Evolutionary conservation across 1,140 invertebrate genomes (phyloP).

Genomic region (Caenorhabditis remanei): DNA sequence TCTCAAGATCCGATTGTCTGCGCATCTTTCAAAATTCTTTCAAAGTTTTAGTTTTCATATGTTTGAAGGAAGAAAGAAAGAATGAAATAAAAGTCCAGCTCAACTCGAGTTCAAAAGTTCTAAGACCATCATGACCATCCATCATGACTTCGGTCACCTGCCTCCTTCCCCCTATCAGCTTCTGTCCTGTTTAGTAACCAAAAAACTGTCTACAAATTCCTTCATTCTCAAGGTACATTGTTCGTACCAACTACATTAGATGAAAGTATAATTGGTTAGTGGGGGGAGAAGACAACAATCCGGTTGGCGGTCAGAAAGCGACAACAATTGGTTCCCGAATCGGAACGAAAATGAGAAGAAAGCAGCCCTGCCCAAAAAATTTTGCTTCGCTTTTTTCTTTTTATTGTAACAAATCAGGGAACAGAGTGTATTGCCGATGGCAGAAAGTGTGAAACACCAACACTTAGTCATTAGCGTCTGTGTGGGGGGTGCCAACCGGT

Average conservation of each 20-base stretch:
- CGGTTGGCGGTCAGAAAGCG: constrained; percentile 33
- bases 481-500: neutral
- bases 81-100: neutral
- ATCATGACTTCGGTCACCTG: neutral
- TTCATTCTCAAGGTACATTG: constrained; percentile 7
- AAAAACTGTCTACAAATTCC: neutral
- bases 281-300: neutral
- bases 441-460: constrained; percentile 52
- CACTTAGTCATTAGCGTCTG: neutral
- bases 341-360: constrained; percentile 26
- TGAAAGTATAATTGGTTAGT: constrained; percentile 20
- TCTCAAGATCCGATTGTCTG: neutral
- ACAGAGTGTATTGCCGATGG: constrained; percentile 14
- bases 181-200: constrained; percentile 1
- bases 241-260: constrained; percentile 34
- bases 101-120: constrained; percentile 30
- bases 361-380: neutral
- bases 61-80: neutral
- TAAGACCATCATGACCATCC: neutral
- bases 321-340: constrained; percentile 44
- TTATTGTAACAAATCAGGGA: constrained; percentile 9
- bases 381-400: too few species aligned
- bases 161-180: neutral
- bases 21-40: neutral
- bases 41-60: too few species aligned